Evolutionary conservation across 2,888 invertebrate genomes (phyloP), one percentile per base, ranked within the genome.

Genomic region (Siphlonurus alternatus): DNA sequence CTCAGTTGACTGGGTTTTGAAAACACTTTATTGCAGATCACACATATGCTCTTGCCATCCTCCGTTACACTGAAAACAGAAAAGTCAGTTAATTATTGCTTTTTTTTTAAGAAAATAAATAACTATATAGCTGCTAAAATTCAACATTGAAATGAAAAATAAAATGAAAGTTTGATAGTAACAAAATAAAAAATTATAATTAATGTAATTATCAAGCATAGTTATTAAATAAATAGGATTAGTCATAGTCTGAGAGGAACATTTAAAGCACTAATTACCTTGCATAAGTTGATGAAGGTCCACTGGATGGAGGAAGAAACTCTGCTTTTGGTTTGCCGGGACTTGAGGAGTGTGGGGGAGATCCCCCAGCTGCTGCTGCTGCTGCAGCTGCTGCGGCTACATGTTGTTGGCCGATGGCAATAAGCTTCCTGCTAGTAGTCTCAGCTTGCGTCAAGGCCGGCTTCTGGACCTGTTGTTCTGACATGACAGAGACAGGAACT

Each of bases 11-110:
- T 91, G 66, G 91, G 88, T 75, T 95, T 93, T 67, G 87, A 89
- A 77, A 97, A 97, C 63, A 88, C 87, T 76, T 95, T 94, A 69
- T 88, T 86, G 77, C 97, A 97, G 72, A 95, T 87, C 64, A 83
- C 83, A 72, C 93, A 93, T 38, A 87, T 84, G 69, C 88, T 85
- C 64, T 87, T 82, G 0, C 87, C 88, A 71, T 89, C 88, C 71
- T 87, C 86, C 73, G 83, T 81, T 15, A 86, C 80, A 69, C 78
- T 78, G 69, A 66, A 73, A 73, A 53, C n/a, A 18, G 25, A 22
- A n/a, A 19, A 5, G 3, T 18, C 59, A 59, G 20, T 18, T 59
- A 18, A 18, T 59, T 18, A 19, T 18, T 18, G 10, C 10, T 19
- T 18, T 59, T 10, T 10, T 59, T 59, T n/a, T 18, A 18, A 15